Conservation (phyloP, 2,888 invertebrate genomes). For the Alsophila aescularia region DNA sequence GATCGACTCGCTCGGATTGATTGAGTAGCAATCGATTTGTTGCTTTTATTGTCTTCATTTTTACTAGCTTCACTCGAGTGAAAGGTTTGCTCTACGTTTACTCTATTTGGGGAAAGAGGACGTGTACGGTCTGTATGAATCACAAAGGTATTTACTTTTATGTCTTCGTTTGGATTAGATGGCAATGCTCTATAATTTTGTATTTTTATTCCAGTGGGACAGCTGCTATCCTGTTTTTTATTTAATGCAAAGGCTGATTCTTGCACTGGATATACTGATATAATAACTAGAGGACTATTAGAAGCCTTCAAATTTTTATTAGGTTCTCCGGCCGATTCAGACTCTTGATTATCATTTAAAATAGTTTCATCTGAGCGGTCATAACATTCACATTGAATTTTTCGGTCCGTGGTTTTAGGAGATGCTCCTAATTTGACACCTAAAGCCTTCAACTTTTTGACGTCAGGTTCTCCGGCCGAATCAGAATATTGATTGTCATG, state of each 20-base stretch:
- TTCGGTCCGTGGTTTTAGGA: slow-evolving; percentile 44
- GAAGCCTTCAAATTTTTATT: slow-evolving; percentile 39
- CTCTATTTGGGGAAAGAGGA: background rate
- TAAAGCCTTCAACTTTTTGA: slow-evolving; percentile 66
- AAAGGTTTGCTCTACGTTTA: background rate
- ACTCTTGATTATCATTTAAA: too few relatives aligned
- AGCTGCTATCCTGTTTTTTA: background rate
- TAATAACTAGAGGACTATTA: slow-evolving; percentile 67
- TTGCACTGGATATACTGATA: slow-evolving; percentile 70
- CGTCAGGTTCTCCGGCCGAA: too few relatives aligned
- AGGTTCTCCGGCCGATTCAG: slow-evolving; percentile 18
- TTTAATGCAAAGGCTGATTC: background rate
- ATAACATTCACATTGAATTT: slow-evolving; percentile 12
- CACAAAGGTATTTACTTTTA: background rate
- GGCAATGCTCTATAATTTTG: background rate
- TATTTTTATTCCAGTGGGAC: background rate
- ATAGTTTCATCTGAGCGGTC: slow-evolving; percentile 19
- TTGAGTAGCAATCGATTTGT: slow-evolving; percentile 22
- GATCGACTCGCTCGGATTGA: slow-evolving; percentile 25
- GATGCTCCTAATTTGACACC: slow-evolving; percentile 33
- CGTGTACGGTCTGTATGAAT: background rate
- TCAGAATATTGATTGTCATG: too few relatives aligned
- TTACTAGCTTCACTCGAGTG: background rate
- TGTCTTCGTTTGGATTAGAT: background rate
- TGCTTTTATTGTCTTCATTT: background rate